These are phyloP conservation scores for Dryobates pubescens DNA, from an alignment of 2,797 vertebrate genomes.

Conservation along the genomic window DNA sequence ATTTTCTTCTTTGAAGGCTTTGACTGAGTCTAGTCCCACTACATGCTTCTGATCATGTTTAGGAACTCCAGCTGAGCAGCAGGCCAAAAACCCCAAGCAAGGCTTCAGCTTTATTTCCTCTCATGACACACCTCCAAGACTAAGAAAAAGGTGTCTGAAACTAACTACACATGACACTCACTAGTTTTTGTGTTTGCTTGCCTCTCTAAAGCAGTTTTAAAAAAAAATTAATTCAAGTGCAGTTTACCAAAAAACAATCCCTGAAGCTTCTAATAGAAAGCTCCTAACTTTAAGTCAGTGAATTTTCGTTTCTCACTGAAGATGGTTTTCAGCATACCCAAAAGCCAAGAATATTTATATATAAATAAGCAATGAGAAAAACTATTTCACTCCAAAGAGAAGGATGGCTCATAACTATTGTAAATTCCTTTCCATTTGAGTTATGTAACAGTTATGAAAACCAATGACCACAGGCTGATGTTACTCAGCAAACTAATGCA, in stretches of 20 bases:
- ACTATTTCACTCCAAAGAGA: not conserved
- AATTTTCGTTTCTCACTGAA: not conserved
- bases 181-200: not conserved
- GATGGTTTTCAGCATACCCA: not conserved
- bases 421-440: not conserved
- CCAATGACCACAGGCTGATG: not conserved
- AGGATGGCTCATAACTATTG: not conserved
- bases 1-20: not conserved
- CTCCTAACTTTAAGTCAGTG: not conserved
- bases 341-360: not conserved
- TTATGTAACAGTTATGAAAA: not conserved
- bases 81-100: not conserved
- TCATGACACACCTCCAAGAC: not conserved
- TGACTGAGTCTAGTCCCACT: fast-evolving
- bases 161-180: fast-evolving
- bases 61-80: not conserved
- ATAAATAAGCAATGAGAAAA: conserved; percentile 11
- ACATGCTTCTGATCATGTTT: not conserved
- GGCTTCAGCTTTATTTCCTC: not conserved
- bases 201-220: not conserved
- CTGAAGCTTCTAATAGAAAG: not conserved
- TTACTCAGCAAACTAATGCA: not conserved
- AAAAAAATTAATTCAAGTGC: not conserved
- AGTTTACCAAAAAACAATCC: not conserved
- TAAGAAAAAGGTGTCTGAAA: not conserved